Evolutionary conservation across 2,888 invertebrate species (phyloP).

Genomic region (Agonopterix subpropinquella): DNA sequence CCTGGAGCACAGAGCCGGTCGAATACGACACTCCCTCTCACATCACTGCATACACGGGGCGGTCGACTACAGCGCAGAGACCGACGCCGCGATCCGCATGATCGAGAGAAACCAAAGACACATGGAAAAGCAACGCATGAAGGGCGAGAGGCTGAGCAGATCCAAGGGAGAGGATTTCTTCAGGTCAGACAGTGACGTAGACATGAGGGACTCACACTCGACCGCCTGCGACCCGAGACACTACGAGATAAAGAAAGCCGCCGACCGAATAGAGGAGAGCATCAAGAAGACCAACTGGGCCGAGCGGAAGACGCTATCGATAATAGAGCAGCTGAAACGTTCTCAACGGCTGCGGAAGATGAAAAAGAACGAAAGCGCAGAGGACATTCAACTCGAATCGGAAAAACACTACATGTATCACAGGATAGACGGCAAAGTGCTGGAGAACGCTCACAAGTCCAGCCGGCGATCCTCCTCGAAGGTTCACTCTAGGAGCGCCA

Average conservation of each 20-base stretch:
- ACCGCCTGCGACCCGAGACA: slow-evolving; percentile 37
- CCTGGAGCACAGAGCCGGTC: slow-evolving; percentile 56
- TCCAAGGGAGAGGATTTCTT: slow-evolving; percentile 57
- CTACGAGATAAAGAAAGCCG: slow-evolving; percentile 54
- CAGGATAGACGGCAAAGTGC: slow-evolving; percentile 67
- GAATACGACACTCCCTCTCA: slow-evolving; percentile 62
- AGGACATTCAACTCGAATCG: slow-evolving; percentile 65
- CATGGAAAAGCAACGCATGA: slow-evolving; percentile 74
- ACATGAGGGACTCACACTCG: slow-evolving; percentile 39
- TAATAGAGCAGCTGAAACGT: slow-evolving; percentile 63
- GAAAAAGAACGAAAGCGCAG: slow-evolving; percentile 60
- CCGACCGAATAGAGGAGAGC: slow-evolving; percentile 62
- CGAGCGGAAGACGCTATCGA: slow-evolving; percentile 62
- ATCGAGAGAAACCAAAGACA: slow-evolving; percentile 77
- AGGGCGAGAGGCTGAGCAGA: slow-evolving; percentile 53
- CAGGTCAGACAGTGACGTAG: slow-evolving; percentile 57
- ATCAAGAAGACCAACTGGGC: slow-evolving; percentile 72
- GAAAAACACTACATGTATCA: slow-evolving; percentile 64
- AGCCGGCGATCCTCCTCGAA: slow-evolving; percentile 57
- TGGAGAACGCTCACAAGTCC: slow-evolving; percentile 73
- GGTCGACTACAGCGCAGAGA: slow-evolving; percentile 76
- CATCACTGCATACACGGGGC: slow-evolving; percentile 63
- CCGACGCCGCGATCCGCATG: slow-evolving; percentile 73
- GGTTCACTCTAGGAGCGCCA: slow-evolving; percentile 77
- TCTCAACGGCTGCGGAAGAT: slow-evolving; percentile 59